A percentile compares a stretch with the other conserved stretches of the same genome.
Evolutionary conservation across 2,113 vertebrate species (phyloP).

Genomic region (Gymnarchus niloticus): DNA sequence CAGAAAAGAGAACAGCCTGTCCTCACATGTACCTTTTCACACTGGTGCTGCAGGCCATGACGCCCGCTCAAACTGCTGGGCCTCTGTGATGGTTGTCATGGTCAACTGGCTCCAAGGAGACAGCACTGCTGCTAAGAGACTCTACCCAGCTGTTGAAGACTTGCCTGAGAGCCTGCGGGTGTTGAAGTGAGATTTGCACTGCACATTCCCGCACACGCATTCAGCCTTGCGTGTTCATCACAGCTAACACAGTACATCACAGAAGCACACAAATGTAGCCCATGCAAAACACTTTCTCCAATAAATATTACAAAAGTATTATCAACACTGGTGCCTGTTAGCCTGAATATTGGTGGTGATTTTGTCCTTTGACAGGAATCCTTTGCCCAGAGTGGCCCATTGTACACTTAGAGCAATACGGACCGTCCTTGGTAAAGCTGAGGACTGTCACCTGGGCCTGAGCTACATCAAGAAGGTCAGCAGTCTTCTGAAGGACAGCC

Average conservation of each 20-base stretch:
- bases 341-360: neutral
- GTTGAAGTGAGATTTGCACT: slow-evolving; percentile 68
- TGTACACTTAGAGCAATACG: slow-evolving; percentile 80
- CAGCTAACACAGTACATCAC: slow-evolving; percentile 15
- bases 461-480: slow-evolving; percentile 84
- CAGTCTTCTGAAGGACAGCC: slow-evolving; percentile 76
- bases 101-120: slow-evolving; percentile 88
- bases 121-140: slow-evolving; percentile 75
- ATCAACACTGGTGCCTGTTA: too few relatives aligned
- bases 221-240: neutral
- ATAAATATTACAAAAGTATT: neutral
- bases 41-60: slow-evolving; percentile 70
- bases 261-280: neutral
- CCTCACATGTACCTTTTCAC: neutral
- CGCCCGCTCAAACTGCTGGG: slow-evolving; percentile 92
- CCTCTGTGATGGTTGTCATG: slow-evolving; percentile 75
- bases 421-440: slow-evolving; percentile 74
- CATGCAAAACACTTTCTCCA: neutral
- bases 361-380: slow-evolving; percentile 62
- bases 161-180: slow-evolving; percentile 78
- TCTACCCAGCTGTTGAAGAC: slow-evolving; percentile 83
- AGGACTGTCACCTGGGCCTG: slow-evolving; percentile 74
- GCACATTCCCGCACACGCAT: neutral
- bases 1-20: neutral
- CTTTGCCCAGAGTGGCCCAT: slow-evolving; percentile 78